Evolutionary conservation across 64 coral and sea anemone species (phyloP).

Genomic region (Pocillopora damicornis): DNA sequence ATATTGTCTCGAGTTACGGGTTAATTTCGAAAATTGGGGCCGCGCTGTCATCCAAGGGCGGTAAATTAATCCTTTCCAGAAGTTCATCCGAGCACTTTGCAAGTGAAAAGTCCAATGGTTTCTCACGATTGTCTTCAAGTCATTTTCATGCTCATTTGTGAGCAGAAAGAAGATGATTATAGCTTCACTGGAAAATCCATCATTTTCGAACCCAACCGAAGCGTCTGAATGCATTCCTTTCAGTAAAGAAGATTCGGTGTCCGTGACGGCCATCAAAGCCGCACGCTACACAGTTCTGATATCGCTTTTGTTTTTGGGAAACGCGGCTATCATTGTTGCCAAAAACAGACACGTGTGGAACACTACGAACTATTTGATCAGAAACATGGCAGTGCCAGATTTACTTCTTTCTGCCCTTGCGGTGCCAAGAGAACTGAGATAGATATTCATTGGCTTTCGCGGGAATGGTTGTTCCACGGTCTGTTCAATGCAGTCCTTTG

Average conservation of each 20-base stretch:
- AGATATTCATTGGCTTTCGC: slow-evolving; percentile 16
- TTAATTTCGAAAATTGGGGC: too few relatives aligned
- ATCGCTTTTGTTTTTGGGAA: slow-evolving; percentile 28
- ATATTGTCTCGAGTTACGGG: too few relatives aligned
- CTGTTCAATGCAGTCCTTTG: slow-evolving; percentile 9
- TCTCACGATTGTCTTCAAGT: too few relatives aligned
- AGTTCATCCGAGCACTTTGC: too few relatives aligned
- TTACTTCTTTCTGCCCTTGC: slow-evolving; percentile 38
- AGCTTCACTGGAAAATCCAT: not conserved
- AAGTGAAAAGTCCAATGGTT: too few relatives aligned
- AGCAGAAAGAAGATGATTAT: not conserved
- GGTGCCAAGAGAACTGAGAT: slow-evolving; percentile 10
- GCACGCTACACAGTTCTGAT: not conserved
- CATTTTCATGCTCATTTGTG: not conserved
- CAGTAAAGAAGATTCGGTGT: not conserved
- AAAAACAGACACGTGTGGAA: slow-evolving; percentile 39
- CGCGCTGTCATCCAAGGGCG: too few relatives aligned
- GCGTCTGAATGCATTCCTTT: slow-evolving; percentile 32
- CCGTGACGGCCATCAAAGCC: not conserved
- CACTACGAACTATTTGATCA: slow-evolving; percentile 43
- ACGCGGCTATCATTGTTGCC: slow-evolving; percentile 23
- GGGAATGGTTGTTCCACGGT: slow-evolving; percentile 28
- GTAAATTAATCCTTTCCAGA: too few relatives aligned
- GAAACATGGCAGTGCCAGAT: slow-evolving; percentile 63
- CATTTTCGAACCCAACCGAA: not conserved